Base-by-base conservation (phyloP, 2,113 vertebrate genomes). In the Alethe castanea region DNA sequence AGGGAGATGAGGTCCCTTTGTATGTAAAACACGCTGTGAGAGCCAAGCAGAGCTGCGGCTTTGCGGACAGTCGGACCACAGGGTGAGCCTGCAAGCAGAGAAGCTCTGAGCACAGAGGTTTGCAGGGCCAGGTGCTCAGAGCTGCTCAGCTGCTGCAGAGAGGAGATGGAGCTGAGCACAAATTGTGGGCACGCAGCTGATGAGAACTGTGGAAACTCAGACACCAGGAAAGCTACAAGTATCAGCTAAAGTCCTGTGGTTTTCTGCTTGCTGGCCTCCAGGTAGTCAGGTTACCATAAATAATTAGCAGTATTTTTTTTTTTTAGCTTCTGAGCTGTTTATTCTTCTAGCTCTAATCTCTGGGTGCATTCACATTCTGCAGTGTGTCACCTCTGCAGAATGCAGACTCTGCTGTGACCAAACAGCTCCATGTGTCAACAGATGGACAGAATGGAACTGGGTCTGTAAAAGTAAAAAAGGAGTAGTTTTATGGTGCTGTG, bases 41-140 rank as follows among this genome's bases (percentile, higher is more conserved):
- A 82, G n/a, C 29, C 52, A 36, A 45, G 78, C 14, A 65, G 54
- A 81, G 56, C 12, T 54, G 42, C 3, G 5, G 42, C n/a, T 87
- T 61, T 65, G 69, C 0, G 0, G 23, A 26, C 4, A 1, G 4
- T 33, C 29, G 47, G 42, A 38, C 20, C 4, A 2, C 54, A n/a
- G 56, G 26, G 59, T 3, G 4, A 91, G 64, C 12, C 25, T 3
- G 15, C 1, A 3, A 59, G 31, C 24, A 16, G 33, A 89, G 65
- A 16, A 73, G 81, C 42, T 66, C 35, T 38, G 57, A 81, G 69
- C 23, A 2, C 1, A 2, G 25, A 33, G 47, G 53, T 82, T 74
- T 88, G 71, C 29, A 50, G 2, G 4, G 28, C 15, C 36, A 81
- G 44, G 40, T 53, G 80, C 92, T 83, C 54, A 33, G 28, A 2